A percentile compares a stretch with the other conserved stretches of the same genome.
phyloP scores from a whole-genome alignment of 2,888 invertebrate genomes.

The Liodrosophila aerea region DNA sequence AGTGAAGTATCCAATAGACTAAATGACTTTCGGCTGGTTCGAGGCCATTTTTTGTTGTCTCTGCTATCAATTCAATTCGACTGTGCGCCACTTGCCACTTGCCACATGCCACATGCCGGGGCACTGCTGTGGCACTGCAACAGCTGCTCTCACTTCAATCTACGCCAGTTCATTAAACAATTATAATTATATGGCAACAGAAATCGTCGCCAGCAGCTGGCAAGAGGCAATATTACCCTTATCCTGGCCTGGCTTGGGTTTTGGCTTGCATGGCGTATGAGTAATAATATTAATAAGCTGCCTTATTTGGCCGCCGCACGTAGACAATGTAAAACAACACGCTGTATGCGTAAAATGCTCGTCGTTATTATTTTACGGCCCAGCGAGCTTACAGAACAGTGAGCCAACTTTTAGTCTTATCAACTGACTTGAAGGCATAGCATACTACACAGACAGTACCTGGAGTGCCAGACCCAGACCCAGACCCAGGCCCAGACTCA shows the following conservation, averaged over 20 bases:
- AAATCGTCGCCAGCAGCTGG: constrained; percentile 28
- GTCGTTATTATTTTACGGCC: constrained; percentile 66
- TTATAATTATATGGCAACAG: constrained; percentile 65
- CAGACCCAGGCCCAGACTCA: not conserved
- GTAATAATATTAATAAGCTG: constrained; percentile 69
- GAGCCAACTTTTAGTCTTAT: constrained; percentile 48
- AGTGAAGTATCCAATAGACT: too few species aligned
- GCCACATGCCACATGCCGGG: not conserved
- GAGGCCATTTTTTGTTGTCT: too few species aligned
- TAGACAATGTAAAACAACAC: constrained; percentile 64
- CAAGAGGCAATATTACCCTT: constrained; percentile 8
- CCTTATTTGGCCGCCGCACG: constrained; percentile 49
- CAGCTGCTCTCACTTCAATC: constrained; percentile 26
- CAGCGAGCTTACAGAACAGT: constrained; percentile 30
- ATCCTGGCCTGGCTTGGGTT: not conserved
- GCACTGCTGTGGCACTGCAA: constrained; percentile 1
- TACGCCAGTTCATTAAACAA: constrained; percentile 56
- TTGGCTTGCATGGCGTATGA: constrained; percentile 51
- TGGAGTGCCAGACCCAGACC: not conserved
- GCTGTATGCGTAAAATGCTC: constrained; percentile 71
- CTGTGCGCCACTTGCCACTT: not conserved
- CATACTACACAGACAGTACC: not conserved
- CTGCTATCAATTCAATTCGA: not conserved
- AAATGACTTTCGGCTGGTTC: too few species aligned
- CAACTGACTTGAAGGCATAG: constrained; percentile 43